Percentiles rank a stretch among this genome's conserved stretches.
These are phyloP conservation scores for Cyprichromis sp. DNA, from an alignment of 2,113 vertebrate species.

Conservation along the genomic window DNA sequence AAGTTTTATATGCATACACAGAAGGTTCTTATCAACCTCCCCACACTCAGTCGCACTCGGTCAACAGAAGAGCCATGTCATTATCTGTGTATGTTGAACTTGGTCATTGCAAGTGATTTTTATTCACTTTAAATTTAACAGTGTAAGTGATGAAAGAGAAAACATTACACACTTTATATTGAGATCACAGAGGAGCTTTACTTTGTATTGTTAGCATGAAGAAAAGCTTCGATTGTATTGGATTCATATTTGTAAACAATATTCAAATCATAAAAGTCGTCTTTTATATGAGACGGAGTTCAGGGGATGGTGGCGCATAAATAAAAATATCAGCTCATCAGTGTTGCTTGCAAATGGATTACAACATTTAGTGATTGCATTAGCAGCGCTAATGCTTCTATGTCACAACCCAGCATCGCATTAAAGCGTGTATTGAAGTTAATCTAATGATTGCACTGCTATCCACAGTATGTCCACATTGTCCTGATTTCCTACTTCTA, in stretches of 20 bases:
- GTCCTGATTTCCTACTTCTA: slow-evolving; percentile 58
- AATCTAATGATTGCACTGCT: slow-evolving; percentile 7
- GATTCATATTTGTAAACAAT: not conserved
- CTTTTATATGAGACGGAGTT: not conserved
- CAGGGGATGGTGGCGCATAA: not conserved
- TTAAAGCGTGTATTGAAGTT: not conserved
- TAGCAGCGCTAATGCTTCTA: not conserved
- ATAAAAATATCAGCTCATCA: not conserved
- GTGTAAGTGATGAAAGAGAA: not conserved
- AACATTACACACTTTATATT: not conserved
- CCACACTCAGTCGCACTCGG: not conserved
- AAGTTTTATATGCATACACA: slow-evolving; percentile 32
- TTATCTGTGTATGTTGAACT: not conserved
- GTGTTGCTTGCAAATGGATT: not conserved
- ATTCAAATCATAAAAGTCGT: not conserved
- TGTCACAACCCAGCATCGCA: not conserved
- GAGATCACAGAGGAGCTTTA: not conserved
- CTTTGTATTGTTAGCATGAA: not conserved
- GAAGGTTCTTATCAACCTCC: slow-evolving; percentile 30
- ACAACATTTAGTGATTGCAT: not conserved
- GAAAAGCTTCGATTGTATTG: not conserved
- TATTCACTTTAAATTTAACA: not conserved
- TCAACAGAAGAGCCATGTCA: not conserved
- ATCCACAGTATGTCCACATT: slow-evolving; percentile 2
- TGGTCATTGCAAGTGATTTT: not conserved